Evolutionary conservation across 2,113 vertebrate genomes (phyloP), one percentile per base, ranked within the genome.

Genomic region (Montifringilla adamsi): DNA sequence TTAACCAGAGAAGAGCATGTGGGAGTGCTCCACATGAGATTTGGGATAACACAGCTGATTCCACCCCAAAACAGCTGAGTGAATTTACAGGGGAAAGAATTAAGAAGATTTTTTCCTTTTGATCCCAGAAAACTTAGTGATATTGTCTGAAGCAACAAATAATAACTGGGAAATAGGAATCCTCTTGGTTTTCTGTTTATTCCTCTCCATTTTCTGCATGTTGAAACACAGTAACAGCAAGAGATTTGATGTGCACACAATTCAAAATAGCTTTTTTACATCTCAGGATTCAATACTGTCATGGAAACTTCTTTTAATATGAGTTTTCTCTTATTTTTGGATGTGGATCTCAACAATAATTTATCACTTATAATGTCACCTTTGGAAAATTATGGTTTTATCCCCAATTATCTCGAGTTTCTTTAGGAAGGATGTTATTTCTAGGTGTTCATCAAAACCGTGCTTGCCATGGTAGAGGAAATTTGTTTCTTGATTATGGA

Each of bases 401-500:
- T 44, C 53, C 77, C 53, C 41, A 79, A 27, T 60, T 76, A 23
- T 60, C 37, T 74, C 1, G 3, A 21, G 15, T 43, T 92, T 91
- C 46, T 78, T 78, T 59, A 76, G 20, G 31, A 90, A 88, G 41
- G 52, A 69, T 46, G 55, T 80, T 70, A 81, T 63, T 89, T 87
- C 35, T 44, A 59, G 26, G 15, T 63, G 64, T 81, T 55, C 64
- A 67, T 49, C 70, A 56, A 87, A 95, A 78, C 35, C 11, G 4
- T 43, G 20, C 44, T 81, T 62, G 26, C 26, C 19, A 15, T 7
- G 18, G 60, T 63, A 74, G 67, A 47, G 43, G 33, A 93, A 93
- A 83, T 74, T 83, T 80, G 28, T 59, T 92, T 87, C 76, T 84
- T 95, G 68, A 77, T 89, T 90, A 95, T 60, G 50, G 41, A 90